Evolutionary conservation across 2,797 vertebrate genomes (phyloP).

Genomic region (Botia kubotai): DNA sequence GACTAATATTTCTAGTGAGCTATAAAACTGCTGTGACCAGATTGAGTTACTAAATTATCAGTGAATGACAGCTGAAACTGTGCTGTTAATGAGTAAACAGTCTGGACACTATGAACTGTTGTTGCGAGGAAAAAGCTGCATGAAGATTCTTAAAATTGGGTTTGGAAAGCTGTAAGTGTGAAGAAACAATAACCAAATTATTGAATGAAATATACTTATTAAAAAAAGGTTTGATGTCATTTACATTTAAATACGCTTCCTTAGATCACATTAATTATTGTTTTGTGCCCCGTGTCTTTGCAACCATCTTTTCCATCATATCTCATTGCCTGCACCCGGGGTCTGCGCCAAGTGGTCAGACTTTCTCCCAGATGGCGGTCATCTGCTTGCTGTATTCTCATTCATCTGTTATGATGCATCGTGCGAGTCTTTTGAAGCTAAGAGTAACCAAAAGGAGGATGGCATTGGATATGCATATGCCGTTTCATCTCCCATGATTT

Average conservation of each 20-base stretch:
- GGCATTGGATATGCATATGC: constrained; percentile 55
- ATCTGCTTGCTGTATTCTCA: constrained; percentile 80
- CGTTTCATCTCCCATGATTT: constrained; percentile 55
- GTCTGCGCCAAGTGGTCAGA: constrained; percentile 44
- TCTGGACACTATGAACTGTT: background rate
- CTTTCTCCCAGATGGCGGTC: constrained; percentile 81
- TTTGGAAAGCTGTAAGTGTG: background rate
- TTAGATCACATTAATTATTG: constrained; percentile 15
- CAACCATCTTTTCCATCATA: constrained; percentile 53
- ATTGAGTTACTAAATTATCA: background rate
- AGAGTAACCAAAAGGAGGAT: constrained; percentile 32
- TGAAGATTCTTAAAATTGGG: background rate
- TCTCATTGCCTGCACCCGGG: constrained; percentile 39
- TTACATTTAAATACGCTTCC: background rate
- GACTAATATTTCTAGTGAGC: background rate
- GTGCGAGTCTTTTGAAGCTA: constrained; percentile 59
- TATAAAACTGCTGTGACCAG: background rate
- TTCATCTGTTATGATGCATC: constrained; percentile 76
- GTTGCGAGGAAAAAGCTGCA: background rate
- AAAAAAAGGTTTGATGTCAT: background rate
- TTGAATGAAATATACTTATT: background rate
- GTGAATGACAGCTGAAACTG: background rate
- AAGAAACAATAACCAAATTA: background rate
- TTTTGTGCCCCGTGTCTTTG: constrained; percentile 16
- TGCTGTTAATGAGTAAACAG: background rate